phyloP scores from a whole-genome alignment of 2,797 vertebrate species.

The Syngnathus rostellatus region DNA sequence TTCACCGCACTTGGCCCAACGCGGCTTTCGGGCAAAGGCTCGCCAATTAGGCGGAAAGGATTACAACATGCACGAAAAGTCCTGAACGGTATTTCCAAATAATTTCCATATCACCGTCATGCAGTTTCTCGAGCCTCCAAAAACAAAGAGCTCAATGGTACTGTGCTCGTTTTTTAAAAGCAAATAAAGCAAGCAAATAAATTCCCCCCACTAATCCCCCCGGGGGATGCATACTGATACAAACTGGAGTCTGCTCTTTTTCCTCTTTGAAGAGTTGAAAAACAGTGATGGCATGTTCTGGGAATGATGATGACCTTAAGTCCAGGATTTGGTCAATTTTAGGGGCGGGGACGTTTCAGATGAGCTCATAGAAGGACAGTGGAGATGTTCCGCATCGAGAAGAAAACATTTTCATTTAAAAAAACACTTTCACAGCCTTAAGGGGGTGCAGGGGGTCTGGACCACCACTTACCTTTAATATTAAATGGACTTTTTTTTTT shows the following conservation, averaged over 20 bases:
- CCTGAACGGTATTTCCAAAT: background rate
- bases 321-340: background rate
- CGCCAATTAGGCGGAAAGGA: too few species aligned
- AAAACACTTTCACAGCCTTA: background rate
- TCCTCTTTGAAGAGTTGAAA: slow-evolving; percentile 20
- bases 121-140: slow-evolving; percentile 21
- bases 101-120: background rate
- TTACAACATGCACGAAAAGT: background rate
- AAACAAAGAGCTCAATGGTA: slow-evolving; percentile 50
- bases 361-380: background rate
- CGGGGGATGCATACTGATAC: slow-evolving; percentile 57
- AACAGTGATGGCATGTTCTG: slow-evolving; percentile 17
- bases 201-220: slow-evolving; percentile 67
- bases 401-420: too few species aligned
- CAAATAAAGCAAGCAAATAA: slow-evolving; percentile 57
- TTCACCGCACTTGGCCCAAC: background rate
- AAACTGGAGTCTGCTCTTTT: slow-evolving; percentile 45
- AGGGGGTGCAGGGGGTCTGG: background rate
- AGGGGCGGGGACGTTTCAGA: background rate
- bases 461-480: background rate
- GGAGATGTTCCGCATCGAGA: background rate
- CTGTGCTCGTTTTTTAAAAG: slow-evolving; percentile 65
- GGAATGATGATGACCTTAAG: slow-evolving; percentile 6
- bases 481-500: background rate
- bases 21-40: background rate